Evolutionary conservation across 2,888 invertebrate genomes (phyloP), one percentile per base, ranked within the genome.

Genomic region (Callyntrura sp.): DNA sequence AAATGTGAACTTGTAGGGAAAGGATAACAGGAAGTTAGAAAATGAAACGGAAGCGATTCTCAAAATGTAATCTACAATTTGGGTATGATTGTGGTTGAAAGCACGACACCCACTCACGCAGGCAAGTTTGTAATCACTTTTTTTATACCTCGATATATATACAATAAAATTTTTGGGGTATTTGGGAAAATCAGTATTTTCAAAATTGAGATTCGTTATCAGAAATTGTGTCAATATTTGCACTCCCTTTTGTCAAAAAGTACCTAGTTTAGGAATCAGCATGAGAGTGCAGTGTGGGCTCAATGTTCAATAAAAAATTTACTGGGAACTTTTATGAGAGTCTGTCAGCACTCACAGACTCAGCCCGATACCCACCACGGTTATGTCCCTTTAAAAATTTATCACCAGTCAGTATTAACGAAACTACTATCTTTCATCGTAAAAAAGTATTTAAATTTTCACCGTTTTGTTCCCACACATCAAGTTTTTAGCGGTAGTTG

Each of bases 221-320:
- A 4, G 76, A 25, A 76, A 23, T 8, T 25, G 78, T 78, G 78
- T 78, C 78, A 78, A 78, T 48, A 78, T 78, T 57, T 35, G 68
- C 70, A 45, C 45, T 73, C 12, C 23, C 6, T 35, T 35, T 35
- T 35, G 6, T 35, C 35, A 35, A 6, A 35, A 57, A 14, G n/a
- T n/a, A 23, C 12, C 4, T 62, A 11, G 25, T 65, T 25, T n/a
- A 68, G 20, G 14, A 23, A 60, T 60, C 23, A 0, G 60, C 35
- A 6, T 35, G 60, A 9, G 17, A 23, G 17, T 60, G 1, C n/a
- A 6, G 60, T 60, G 11, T 9, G 20, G 60, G 60, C 60, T 60
- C 35, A 35, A 35, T 35, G 35, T 35, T 35, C 60, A 60, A 60
- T 60, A 60, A 60, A 23, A 23, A n/a, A 35, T 35, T 35, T 6